Conservation (phyloP, 2,113 vertebrate genomes). For the Cebidichthys violaceus region DNA sequence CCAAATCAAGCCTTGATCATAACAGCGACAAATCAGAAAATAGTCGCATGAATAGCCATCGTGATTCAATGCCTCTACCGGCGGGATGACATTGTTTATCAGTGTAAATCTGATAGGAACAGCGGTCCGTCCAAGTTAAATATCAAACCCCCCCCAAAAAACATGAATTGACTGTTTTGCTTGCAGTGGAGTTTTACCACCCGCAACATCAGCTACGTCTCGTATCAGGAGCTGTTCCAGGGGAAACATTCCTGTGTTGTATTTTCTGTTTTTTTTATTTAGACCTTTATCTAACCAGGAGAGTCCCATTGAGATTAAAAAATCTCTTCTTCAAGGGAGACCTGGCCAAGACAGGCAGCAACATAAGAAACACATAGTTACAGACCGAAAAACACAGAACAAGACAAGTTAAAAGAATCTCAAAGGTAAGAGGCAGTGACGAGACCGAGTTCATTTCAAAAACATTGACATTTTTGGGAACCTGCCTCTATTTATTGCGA, state of each 20-base stretch:
- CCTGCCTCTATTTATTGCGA: too few species aligned
- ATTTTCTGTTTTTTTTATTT: too few species aligned
- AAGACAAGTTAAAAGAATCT: too few species aligned
- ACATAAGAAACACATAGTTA: too few species aligned
- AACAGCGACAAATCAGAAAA: not conserved
- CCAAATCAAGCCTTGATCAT: not conserved
- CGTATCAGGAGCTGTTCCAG: not conserved
- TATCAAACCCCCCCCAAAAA: not conserved
- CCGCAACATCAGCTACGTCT: not conserved
- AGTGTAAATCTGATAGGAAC: not conserved
- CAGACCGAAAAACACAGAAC: too few species aligned
- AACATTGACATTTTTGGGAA: too few species aligned
- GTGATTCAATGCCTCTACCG: not conserved
- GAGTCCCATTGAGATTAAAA: too few species aligned
- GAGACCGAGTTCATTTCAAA: too few species aligned
- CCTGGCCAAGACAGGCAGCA: too few species aligned
- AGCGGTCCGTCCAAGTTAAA: not conserved
- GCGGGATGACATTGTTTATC: not conserved
- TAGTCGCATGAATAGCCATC: not conserved
- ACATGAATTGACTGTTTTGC: not conserved
- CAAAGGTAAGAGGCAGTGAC: too few species aligned
- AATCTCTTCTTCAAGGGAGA: too few species aligned
- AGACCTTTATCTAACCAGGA: too few species aligned
- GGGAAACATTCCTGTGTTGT: not conserved
- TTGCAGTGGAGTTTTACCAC: not conserved